Evolutionary conservation across 1,140 invertebrate species (phyloP), one percentile per base, ranked within the genome.

Genomic region (Drosophila sechellia): DNA sequence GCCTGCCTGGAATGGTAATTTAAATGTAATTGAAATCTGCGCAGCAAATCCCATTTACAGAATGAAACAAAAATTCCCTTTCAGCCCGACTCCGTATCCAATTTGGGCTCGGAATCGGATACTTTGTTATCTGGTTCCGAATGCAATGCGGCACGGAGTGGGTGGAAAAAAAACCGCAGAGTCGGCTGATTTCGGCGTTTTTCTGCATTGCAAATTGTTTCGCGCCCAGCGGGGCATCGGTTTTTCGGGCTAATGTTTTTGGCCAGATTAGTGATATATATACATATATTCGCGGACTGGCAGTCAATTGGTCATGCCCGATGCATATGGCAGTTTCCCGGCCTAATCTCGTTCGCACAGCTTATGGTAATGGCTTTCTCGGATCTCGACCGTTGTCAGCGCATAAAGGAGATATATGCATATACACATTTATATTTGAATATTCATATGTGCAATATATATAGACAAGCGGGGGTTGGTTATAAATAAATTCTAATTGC

Each of bases 401-500:
- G 61, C 45, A 50, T 70, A 70, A 70, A 56, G 55, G 15, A 70
- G 42, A 57, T 56, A 70, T 70, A 49, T 68, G 20, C 17, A 31
- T 6, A 48, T 15, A n/a, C 2, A 39, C 5, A 25, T 37, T 56
- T 40, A 27, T 57, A 66, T 69, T 45, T 69, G 61, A 66, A 69
- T 70, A 69, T 70, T 69, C 52, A 57, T 49, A 40, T 70, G 35
- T 27, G 50, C 20, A 17, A 27, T 31, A 27, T 31, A 8, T 31
- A 10, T 8, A 12, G 58, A 15, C 31, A 2, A 5, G 37, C 13
- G 37, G 46, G 11, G 35, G 34, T 15, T 53, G 60, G 13, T 42
- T 73, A 85, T 86, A 86, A 86, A 81, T 86, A 80, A 81, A 81
- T 72, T 86, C 77, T 85, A 85, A 86, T 85, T 85, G 77, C 81